Evolutionary conservation across 2,113 vertebrate species (phyloP), one percentile per base, ranked within the genome.

Genomic region (Carlito syrichta): DNA sequence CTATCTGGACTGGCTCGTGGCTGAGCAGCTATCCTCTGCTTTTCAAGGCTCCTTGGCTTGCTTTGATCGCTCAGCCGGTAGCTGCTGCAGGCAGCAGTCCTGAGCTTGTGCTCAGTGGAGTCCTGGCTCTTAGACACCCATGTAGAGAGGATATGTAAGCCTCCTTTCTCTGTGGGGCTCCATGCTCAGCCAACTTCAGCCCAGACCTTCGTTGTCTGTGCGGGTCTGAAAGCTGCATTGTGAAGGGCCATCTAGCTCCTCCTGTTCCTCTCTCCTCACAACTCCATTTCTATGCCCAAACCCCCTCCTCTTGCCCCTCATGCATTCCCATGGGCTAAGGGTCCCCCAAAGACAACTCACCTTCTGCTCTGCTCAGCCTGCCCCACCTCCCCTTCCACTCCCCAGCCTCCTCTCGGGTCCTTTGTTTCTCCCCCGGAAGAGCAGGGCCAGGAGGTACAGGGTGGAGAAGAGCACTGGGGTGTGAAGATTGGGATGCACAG

Each of bases 1-100:
- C 13, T 22, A 9, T 63, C 58, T 78, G 54, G 82, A n/a, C 35
- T 40, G 40, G 23, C 45, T 35, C 32, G 20, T 60, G 35, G 45
- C 14, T 2, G 17, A 89, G 50, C 45, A 30, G 17, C 13, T 2
- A 6, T 7, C 14, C 25, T 83, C 63, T 43, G 86, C 54, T 91
- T 91, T 93, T 48, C 35, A 56, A 81, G 89, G 7, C 8, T 96
- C 79, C 35, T 43, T 56, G 48, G 56, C 81, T 96, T 35, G 14
- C 79, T 94, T 94, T 91, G 94, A 95, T 95, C 48, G 54, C 54
- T 86, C 68, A 84, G 1, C 25, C 77, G 86, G 78, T 43, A 76
- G 30, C 66, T 40, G 52, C 74, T 38, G 4, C 1, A 14, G 20
- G 48, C 32, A 71, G 77, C 38, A 48, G 23, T n/a, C 20, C 38